Conservation (phyloP, 2,888 invertebrate genomes). For the Dynastes grantii region DNA sequence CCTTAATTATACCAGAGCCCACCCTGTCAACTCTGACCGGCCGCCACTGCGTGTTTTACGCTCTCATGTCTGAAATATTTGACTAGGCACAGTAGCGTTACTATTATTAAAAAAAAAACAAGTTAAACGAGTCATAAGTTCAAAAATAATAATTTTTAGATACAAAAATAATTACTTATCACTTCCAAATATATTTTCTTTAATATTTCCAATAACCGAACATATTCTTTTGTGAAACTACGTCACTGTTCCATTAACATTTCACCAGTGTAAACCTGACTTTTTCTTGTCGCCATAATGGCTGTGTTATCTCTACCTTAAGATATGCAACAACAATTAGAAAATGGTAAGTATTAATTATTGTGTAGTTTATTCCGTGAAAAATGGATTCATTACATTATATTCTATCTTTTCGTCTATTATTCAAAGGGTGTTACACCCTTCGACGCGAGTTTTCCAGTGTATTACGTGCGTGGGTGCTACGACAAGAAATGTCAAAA, state of each 20-base stretch:
- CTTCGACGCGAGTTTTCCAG: constrained; percentile 10
- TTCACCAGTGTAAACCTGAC: constrained; percentile 51
- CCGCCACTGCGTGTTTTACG: too few species aligned
- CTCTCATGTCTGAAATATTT: too few species aligned
- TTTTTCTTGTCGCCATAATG: constrained; percentile 55
- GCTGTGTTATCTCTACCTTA: constrained; percentile 51
- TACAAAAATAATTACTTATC: too few species aligned
- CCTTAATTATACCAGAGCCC: too few species aligned
- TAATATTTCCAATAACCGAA: neutral
- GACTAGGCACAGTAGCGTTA: too few species aligned
- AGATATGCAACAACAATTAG: constrained; percentile 63
- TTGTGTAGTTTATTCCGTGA: neutral
- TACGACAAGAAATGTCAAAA: constrained; percentile 30
- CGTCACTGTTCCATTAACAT: neutral
- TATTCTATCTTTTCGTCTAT: neutral
- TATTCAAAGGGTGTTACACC: neutral
- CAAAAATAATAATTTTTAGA: too few species aligned
- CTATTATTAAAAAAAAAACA: too few species aligned
- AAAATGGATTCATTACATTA: neutral
- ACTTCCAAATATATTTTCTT: too few species aligned
- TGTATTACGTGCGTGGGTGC: constrained; percentile 61
- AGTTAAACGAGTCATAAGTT: too few species aligned
- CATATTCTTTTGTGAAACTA: neutral
- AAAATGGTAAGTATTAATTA: constrained; percentile 61
- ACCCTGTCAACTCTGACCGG: too few species aligned